phyloP scores from a whole-genome alignment of 1,140 invertebrate genomes.

The Drosophila mauritiana region DNA sequence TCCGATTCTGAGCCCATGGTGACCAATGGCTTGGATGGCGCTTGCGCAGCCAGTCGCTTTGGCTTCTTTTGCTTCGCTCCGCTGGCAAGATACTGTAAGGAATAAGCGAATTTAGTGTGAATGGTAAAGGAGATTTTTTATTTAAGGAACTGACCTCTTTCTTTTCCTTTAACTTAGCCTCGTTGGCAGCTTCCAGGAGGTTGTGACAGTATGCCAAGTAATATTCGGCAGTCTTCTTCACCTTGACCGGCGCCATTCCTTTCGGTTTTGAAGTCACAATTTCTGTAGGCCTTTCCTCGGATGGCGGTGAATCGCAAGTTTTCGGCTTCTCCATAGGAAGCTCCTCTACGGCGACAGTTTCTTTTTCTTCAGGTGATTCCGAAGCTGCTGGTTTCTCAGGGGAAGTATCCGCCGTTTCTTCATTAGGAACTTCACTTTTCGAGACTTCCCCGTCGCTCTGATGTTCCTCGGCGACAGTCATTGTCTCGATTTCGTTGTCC shows the following conservation, averaged over 20 bases:
- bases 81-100: conserved; percentile 23
- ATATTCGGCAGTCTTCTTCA: conserved; percentile 15
- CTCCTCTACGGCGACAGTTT: background rate
- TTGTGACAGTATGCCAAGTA: conserved; percentile 56
- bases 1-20: too few relatives aligned
- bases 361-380: background rate
- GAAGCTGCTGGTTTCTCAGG: too few relatives aligned
- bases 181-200: conserved; percentile 50
- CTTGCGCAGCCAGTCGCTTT: background rate
- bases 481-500: background rate
- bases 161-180: conserved; percentile 51
- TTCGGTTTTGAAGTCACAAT: background rate
- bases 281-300: background rate
- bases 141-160: conserved; percentile 30
- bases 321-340: background rate
- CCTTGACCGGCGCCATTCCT: background rate
- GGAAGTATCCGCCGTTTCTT: background rate
- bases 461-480: background rate
- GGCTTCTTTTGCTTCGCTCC: conserved; percentile 17
- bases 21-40: background rate
- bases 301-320: background rate
- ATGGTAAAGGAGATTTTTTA: background rate
- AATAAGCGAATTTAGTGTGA: background rate
- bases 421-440: background rate
- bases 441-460: background rate